phyloP scores from a whole-genome alignment of 2,113 vertebrate species.

The Danionella cerebrum region DNA sequence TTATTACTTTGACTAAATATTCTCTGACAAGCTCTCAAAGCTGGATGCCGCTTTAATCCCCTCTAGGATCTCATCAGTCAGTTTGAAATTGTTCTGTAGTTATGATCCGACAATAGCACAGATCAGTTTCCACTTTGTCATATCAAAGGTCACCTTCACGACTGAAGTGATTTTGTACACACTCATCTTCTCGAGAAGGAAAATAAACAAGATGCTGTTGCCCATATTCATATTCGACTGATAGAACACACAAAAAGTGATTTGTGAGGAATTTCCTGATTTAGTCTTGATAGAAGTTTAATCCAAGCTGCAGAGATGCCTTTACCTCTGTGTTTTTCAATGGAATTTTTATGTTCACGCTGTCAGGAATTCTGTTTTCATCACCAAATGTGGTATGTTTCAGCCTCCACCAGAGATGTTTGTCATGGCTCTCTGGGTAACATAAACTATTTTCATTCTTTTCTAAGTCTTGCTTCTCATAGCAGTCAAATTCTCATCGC shows the following conservation, averaged over 20 bases:
- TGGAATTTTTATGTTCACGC: no score
- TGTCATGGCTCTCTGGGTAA: not conserved
- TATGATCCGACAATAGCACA: not conserved
- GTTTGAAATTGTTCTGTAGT: not conserved
- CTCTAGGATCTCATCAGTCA: not conserved
- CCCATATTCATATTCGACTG: no score
- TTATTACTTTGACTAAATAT: conserved; percentile 3
- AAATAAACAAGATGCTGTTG: no score
- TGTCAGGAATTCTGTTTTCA: no score
- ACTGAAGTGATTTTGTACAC: not conserved
- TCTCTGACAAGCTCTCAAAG: not conserved
- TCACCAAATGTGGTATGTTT: conserved; percentile 2
- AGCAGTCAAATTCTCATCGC: conserved; percentile 1
- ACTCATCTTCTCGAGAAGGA: no score
- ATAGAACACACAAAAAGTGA: no score
- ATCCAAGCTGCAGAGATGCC: not conserved
- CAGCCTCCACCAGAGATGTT: not conserved
- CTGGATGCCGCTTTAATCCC: conserved; percentile 5
- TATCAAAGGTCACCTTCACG: not conserved
- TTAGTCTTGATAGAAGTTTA: no score
- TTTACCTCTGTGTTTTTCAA: not conserved
- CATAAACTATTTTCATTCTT: not conserved
- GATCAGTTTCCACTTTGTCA: conserved; percentile 4
- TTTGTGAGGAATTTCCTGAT: no score
- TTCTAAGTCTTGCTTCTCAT: not conserved